These are phyloP conservation scores for Pardalotus punctatus DNA, from an alignment of 2,113 vertebrate genomes.

Conservation along the genomic window DNA sequence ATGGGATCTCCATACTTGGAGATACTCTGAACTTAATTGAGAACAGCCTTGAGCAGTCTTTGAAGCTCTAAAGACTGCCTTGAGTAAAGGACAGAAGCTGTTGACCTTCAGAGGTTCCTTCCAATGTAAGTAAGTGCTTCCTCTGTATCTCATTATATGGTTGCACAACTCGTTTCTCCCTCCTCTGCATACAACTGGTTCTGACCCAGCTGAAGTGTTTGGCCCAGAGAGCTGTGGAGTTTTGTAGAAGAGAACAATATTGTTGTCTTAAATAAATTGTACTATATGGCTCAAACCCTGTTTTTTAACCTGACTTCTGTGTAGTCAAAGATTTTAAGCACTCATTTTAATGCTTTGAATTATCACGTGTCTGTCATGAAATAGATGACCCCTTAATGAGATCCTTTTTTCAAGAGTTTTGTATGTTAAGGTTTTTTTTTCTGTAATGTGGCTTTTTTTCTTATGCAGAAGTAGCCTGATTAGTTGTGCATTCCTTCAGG, in stretches of 20 bases:
- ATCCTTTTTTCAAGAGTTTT: neutral
- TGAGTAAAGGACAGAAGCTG: neutral
- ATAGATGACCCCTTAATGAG: neutral
- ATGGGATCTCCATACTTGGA: neutral
- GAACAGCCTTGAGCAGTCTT: neutral
- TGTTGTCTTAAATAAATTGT: neutral
- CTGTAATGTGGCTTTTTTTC: neutral
- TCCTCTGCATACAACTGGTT: neutral
- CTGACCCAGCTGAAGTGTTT: neutral
- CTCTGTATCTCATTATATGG: accelerated
- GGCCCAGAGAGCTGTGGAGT: neutral
- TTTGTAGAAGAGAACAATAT: neutral
- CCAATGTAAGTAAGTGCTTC: neutral
- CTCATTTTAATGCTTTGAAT: neutral
- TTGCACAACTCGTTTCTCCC: neutral
- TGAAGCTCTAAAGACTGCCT: neutral
- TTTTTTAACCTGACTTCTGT: neutral
- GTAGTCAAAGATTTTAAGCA: neutral
- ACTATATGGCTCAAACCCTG: neutral
- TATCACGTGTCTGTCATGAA: neutral
- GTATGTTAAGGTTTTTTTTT: neutral
- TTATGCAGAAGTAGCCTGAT: neutral
- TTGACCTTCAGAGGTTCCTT: neutral
- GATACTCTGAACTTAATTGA: neutral
- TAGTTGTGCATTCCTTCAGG: neutral